A percentile compares a stretch with the other conserved stretches of the same genome.
These are phyloP conservation scores for Semaprochilodus insignis DNA, from an alignment of 2,797 vertebrate genomes.

Conservation along the genomic window DNA sequence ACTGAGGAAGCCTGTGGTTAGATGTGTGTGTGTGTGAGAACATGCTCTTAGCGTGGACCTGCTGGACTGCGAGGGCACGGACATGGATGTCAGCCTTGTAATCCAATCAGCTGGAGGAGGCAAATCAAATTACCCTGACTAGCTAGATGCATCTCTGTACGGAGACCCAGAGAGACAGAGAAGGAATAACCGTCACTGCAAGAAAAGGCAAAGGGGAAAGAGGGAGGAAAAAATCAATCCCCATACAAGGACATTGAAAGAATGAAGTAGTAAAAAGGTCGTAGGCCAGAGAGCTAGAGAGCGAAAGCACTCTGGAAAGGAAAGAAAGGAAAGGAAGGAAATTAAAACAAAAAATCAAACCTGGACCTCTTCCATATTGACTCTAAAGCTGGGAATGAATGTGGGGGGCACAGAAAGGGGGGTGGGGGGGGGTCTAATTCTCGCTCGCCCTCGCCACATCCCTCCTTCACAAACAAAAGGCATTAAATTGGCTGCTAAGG, in stretches of 20 bases:
- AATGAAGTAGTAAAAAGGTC: conserved; percentile 30
- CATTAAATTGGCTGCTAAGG: conserved; percentile 53
- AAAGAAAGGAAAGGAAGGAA: neutral
- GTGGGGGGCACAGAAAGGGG: neutral
- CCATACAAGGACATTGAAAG: conserved; percentile 18
- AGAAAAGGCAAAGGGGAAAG: conserved; percentile 10
- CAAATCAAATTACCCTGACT: conserved; percentile 76
- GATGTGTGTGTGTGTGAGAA: conserved; percentile 10
- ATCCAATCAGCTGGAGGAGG: conserved; percentile 72
- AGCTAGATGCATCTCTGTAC: conserved; percentile 68
- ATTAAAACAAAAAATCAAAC: conserved; percentile 15
- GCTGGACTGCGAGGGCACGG: conserved; percentile 65
- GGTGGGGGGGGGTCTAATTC: neutral
- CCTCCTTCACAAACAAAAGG: conserved; percentile 50
- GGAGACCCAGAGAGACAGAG: conserved; percentile 12
- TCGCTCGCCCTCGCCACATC: conserved; percentile 12
- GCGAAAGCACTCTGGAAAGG: neutral
- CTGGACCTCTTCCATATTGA: conserved; percentile 13
- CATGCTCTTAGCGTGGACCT: conserved; percentile 23
- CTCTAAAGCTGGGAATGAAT: neutral
- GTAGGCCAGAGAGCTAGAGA: neutral
- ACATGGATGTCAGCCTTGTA: conserved; percentile 79
- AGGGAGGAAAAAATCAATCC: conserved; percentile 22
- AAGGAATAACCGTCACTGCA: conserved; percentile 25
- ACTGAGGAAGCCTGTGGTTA: neutral